Evolutionary conservation across 2,888 invertebrate species (phyloP), one percentile per base, ranked within the genome.

Genomic region (Drosophila atripex): DNA sequence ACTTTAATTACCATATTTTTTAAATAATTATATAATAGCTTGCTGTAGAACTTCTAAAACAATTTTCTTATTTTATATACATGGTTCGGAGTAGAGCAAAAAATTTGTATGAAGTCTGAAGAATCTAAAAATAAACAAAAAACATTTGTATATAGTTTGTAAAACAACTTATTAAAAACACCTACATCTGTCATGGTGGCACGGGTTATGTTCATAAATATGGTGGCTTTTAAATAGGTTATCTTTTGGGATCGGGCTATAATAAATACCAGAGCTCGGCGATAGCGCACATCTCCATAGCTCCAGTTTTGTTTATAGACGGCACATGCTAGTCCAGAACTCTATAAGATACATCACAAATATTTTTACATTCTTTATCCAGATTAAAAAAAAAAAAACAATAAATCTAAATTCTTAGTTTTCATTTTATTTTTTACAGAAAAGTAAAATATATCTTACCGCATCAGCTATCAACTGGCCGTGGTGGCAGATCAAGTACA

Each of bases 61-160:
- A 9, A 39, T 3, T 16, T 11, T 5, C 59, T 64, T 77, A 85
- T 25, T 54, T 68, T 14, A 70, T 51, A 54, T 90, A 90, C 84
- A 90, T 89, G 0, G 90, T 89, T 4, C 89, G 79, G 2, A 90
- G 61, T 7, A 90, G 58, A 3, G 90, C 89, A 64, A 89, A 90
- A 54, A 90, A 90, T 53, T 90, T 90, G 60, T 90, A 90, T 3
- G 90, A 90, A 16, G 90, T 63, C 52, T 90, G 89, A 30, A 88
- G 76, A 3, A 90, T 77, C 90, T 90, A 51, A 7, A 76, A 52
- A 8, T 23, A 14, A n/a, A n/a, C 1, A 52, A 43, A 23, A 2
- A 1, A 7, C 0, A 5, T 18, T 18, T 18, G 16, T 1, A 18
- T 12, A 23, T 9, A 2, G 3, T 3, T 23, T 12, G 2, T 32